phyloP scores from a whole-genome alignment of 2,888 invertebrate species.

The Epistrophe grossulariae region DNA sequence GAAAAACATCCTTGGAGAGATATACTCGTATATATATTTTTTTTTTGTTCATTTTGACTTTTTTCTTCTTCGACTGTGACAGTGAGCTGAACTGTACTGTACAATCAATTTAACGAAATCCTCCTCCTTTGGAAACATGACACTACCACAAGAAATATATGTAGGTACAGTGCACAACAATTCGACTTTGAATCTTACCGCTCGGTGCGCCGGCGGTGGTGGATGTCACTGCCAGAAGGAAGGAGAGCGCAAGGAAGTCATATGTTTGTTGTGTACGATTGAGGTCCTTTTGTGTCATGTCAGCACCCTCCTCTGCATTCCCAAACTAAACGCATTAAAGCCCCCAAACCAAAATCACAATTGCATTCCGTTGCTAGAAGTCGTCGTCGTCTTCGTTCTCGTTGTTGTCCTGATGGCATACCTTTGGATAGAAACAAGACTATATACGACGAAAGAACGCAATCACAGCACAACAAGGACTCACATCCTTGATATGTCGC shows the following conservation, averaged over 20 bases:
- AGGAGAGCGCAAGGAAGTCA: slow-evolving; percentile 55
- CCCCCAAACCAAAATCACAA: slow-evolving; percentile 13
- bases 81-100: slow-evolving; percentile 39
- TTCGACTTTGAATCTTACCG: slow-evolving; percentile 56
- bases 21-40: slow-evolving; percentile 9
- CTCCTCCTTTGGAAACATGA: slow-evolving; percentile 41
- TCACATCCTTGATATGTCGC: slow-evolving; percentile 75
- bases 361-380: slow-evolving; percentile 52
- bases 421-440: slow-evolving; percentile 30
- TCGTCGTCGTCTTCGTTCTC: not conserved
- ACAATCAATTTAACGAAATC: slow-evolving; percentile 63
- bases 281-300: slow-evolving; percentile 64
- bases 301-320: not conserved
- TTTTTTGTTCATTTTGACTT: not conserved
- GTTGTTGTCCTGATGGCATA: slow-evolving; percentile 37
- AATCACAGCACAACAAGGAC: slow-evolving; percentile 74
- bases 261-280: slow-evolving; percentile 67
- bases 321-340: slow-evolving; percentile 51
- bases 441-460: slow-evolving; percentile 54
- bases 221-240: slow-evolving; percentile 63
- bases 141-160: slow-evolving; percentile 37
- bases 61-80: slow-evolving; percentile 12
- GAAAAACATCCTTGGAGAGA: slow-evolving; percentile 66
- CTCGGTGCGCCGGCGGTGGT: slow-evolving; percentile 1
- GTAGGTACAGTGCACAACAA: slow-evolving; percentile 60